Evolutionary conservation across 2,888 invertebrate genomes (phyloP).

Genomic region (Odontomyia ornata): DNA sequence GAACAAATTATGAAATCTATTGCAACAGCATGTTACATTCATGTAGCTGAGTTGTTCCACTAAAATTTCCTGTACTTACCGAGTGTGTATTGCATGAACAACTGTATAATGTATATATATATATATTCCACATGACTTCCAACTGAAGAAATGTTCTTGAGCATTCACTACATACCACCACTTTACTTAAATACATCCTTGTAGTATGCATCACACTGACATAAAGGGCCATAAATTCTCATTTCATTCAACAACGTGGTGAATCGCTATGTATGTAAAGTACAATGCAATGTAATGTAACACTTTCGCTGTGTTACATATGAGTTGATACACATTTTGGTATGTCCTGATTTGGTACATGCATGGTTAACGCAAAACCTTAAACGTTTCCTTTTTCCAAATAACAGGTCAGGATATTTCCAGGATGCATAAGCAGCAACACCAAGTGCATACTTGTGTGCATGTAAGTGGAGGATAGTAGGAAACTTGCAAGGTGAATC

Average conservation of each 20-base stretch:
- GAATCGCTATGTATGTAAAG: neutral
- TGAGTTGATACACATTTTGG: neutral
- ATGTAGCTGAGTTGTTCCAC: slow-evolving; percentile 34
- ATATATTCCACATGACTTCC: neutral
- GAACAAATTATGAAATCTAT: slow-evolving; percentile 35
- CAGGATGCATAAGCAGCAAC: neutral
- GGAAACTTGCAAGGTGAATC: neutral
- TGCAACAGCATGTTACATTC: slow-evolving; percentile 39
- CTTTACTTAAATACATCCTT: slow-evolving; percentile 27
- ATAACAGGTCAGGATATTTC: neutral
- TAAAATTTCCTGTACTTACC: neutral
- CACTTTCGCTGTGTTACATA: neutral
- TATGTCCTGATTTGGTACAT: neutral
- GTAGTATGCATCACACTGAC: neutral
- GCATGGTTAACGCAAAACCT: slow-evolving; percentile 9
- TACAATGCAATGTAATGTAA: neutral
- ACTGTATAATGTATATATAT: neutral
- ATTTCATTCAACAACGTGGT: slow-evolving; percentile 34
- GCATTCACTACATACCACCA: slow-evolving; percentile 2
- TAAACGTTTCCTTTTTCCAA: slow-evolving; percentile 13
- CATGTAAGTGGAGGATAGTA: neutral
- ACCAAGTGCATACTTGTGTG: too few relatives aligned
- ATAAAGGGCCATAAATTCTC: slow-evolving; percentile 44
- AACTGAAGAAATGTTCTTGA: neutral
- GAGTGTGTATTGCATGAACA: neutral